A percentile compares a stretch with the other conserved stretches of the same genome.
Conservation (phyloP, 2,888 invertebrate genomes). For the Petrophora chlorosata region DNA sequence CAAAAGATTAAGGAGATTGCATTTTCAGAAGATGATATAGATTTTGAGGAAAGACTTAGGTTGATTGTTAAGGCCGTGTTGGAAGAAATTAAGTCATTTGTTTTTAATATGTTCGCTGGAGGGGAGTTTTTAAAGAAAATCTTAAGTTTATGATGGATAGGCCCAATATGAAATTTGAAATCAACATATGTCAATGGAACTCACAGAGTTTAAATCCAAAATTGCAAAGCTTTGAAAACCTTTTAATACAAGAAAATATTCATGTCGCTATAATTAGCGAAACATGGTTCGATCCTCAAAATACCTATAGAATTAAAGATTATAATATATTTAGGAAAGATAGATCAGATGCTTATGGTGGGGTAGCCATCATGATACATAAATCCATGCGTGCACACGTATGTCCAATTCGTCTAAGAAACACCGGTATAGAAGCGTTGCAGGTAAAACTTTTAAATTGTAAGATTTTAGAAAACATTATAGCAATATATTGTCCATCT, state of each 20-base stretch:
- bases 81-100: background rate
- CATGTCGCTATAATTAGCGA: background rate
- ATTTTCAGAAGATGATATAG: background rate
- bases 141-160: background rate
- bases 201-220: background rate
- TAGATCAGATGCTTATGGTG: background rate
- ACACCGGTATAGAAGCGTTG: constrained; percentile 27
- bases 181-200: background rate
- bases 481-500: constrained; percentile 30
- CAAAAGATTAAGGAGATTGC: background rate
- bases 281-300: background rate
- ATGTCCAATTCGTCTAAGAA: constrained; percentile 3
- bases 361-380: background rate
- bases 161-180: background rate
- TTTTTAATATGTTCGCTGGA: background rate
- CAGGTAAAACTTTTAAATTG: constrained; percentile 13
- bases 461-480: constrained; percentile 5
- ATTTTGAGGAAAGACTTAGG: background rate
- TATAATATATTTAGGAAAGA: background rate
- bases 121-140: background rate
- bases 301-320: background rate
- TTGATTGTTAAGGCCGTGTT: background rate
- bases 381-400: background rate
- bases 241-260: background rate
- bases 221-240: background rate